A percentile compares a stretch with the other conserved stretches of the same genome.
phyloP scores from a whole-genome alignment of 2,888 invertebrate species.

The Drosophila engyochracea region DNA sequence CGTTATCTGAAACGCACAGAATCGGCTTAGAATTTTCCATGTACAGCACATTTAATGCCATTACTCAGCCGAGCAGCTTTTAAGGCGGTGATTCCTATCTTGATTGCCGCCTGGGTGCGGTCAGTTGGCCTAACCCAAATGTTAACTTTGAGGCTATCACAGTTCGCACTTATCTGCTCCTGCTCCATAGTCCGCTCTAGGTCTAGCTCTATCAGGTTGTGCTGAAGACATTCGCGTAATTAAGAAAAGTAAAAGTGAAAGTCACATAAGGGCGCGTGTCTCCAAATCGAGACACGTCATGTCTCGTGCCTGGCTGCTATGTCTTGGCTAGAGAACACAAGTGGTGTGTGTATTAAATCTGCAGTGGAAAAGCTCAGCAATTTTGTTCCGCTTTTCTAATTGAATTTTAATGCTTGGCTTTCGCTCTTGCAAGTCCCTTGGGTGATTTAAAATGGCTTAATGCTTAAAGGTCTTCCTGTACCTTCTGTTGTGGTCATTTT shows the following conservation, averaged over 20 bases:
- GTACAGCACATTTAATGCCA: slow-evolving; percentile 19
- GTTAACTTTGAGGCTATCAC: slow-evolving; percentile 45
- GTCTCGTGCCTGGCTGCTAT: slow-evolving; percentile 65
- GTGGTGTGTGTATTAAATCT: slow-evolving; percentile 9
- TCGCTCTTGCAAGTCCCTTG: slow-evolving; percentile 8
- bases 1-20: slow-evolving; percentile 36
- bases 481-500: slow-evolving; percentile 14
- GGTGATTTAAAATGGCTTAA: slow-evolving; percentile 5
- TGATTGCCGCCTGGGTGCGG: slow-evolving; percentile 63
- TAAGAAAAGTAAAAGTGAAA: slow-evolving; percentile 55
- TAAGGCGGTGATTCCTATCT: slow-evolving; percentile 29
- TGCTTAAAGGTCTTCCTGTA: slow-evolving; percentile 26
- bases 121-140: slow-evolving; percentile 42
- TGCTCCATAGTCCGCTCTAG: slow-evolving; percentile 1
- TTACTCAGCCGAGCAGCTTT: slow-evolving; percentile 32
- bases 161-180: slow-evolving; percentile 55
- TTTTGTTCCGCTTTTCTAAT: slow-evolving; percentile 58
- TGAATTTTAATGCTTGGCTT: slow-evolving; percentile 72
- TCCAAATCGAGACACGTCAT: slow-evolving; percentile 60
- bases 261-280: slow-evolving; percentile 10
- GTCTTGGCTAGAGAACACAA: slow-evolving; percentile 1
- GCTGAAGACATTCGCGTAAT: slow-evolving; percentile 68
- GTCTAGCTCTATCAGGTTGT: slow-evolving; percentile 5
- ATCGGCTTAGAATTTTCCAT: slow-evolving; percentile 1
- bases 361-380: slow-evolving; percentile 35